phyloP scores from a whole-genome alignment of 2,797 vertebrate species.

The Oceanodroma leucorhoa region DNA sequence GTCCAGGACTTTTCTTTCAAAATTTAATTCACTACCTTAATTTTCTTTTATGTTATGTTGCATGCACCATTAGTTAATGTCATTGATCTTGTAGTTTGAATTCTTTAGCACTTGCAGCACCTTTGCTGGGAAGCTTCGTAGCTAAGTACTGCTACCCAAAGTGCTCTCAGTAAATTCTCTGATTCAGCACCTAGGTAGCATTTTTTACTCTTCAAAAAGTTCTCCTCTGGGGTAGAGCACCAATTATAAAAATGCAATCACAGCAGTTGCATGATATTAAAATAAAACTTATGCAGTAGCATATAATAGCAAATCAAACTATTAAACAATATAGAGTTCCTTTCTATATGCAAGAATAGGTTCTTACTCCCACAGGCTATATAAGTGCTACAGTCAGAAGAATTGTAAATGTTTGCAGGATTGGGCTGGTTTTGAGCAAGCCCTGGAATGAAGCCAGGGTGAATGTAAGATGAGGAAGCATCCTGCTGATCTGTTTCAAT shows the following conservation, averaged over 20 bases:
- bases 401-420: background rate
- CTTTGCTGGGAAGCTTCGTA: background rate
- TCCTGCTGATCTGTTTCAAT: background rate
- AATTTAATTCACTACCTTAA: background rate
- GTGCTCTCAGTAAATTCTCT: background rate
- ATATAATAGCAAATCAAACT: constrained; percentile 38
- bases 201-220: constrained; percentile 32
- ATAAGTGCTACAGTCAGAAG: background rate
- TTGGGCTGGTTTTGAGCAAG: background rate
- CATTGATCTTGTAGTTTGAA: constrained; percentile 3
- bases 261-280: constrained; percentile 41
- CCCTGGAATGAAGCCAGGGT: background rate
- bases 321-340: background rate
- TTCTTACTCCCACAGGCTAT: background rate
- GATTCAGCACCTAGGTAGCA: constrained; percentile 44
- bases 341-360: background rate
- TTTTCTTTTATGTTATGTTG: background rate
- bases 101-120: background rate
- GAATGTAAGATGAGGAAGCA: background rate
- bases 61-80: background rate
- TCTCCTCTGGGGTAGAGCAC: constrained; percentile 33
- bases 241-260: constrained; percentile 58
- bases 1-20: background rate
- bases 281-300: constrained; percentile 45
- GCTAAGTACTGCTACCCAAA: background rate